A percentile compares a stretch with the other conserved stretches of the same genome.
phyloP scores from a whole-genome alignment of 1,140 invertebrate species.

The Mamestra configurata region DNA sequence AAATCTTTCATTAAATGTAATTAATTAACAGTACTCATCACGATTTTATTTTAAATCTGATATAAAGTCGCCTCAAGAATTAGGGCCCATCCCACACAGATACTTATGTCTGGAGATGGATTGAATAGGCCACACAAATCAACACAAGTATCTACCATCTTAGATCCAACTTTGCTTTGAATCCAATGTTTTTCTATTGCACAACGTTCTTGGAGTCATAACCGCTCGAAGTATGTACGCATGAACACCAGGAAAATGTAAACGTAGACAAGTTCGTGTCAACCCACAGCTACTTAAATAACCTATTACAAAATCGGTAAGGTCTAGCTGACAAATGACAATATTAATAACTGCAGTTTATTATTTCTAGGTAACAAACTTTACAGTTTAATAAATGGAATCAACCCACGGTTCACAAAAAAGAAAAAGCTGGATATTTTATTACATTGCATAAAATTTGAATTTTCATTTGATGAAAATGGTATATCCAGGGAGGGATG shows the following conservation, averaged over 20 bases:
- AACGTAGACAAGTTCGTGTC: constrained; percentile 13
- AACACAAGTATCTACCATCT: not conserved
- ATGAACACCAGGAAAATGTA: constrained; percentile 5
- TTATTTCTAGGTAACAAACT: not conserved
- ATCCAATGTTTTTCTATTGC: not conserved
- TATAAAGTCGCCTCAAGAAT: not conserved
- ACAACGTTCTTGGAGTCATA: not conserved
- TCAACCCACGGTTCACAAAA: not conserved
- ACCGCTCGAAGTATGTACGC: not conserved
- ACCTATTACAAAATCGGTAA: constrained; percentile 12
- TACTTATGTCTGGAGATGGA: not conserved
- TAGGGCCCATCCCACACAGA: not conserved
- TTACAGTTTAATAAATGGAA: not conserved
- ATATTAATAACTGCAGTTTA: not conserved
- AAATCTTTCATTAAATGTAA: not conserved
- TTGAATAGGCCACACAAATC: not conserved
- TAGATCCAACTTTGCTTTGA: not conserved
- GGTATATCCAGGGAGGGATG: not conserved
- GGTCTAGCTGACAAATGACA: not conserved
- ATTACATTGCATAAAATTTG: constrained; percentile 27
- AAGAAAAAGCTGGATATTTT: not conserved
- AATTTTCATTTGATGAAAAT: constrained; percentile 30
- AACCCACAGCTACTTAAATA: not conserved
- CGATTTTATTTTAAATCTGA: no score
- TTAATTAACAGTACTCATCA: no score